Evolutionary conservation across 2,113 vertebrate genomes (phyloP), one percentile per base, ranked within the genome.

Genomic region (Labeo rohita): DNA sequence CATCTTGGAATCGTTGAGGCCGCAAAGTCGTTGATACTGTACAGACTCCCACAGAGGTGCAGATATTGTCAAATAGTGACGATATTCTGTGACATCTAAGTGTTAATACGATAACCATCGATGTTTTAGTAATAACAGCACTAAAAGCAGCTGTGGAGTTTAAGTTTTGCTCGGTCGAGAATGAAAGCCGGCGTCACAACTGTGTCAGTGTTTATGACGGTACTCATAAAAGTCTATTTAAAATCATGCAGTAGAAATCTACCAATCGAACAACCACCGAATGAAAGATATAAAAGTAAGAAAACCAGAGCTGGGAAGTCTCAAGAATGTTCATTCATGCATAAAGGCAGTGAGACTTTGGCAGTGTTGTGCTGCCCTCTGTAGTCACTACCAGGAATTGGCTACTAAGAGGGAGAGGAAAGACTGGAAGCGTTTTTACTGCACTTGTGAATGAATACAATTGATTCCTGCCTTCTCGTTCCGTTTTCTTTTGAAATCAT

Each of bases 301-400:
- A 87, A 81, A 90, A 50, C 15, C 43, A 54, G 47, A 34, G 12
- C 47, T 74, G 80, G 28, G 82, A 86, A 85, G 72, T 66, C 56
- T 74, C 43, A 43, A 52, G 54, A 16, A 12, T 8, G 6, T 11
- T 74, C 23, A 21, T 85, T 66, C 81, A 45, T 90, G 86, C 63
- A 84, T 15, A 54, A 47, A 2, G 75, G 87, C 75, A 76, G 70
- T 73, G 49, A 49, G 86, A 45, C 56, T 45, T n/a, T 59, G 79
- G 86, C 83, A 85, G 92, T 88, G 87, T 76, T 83, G 63, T 43
- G 86, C 87, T 89, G 88, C 88, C 87, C 68, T 89, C 89, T 88
- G 47, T 83, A 82, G 89, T 39, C 72, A 63, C 83, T 56, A 63
- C 61, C 82, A 61, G 45, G 16, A 75, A 79, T 54, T 49, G 56